Evolutionary conservation across 2,797 vertebrate species (phyloP).

Genomic region (Pagetopsis macropterus): DNA sequence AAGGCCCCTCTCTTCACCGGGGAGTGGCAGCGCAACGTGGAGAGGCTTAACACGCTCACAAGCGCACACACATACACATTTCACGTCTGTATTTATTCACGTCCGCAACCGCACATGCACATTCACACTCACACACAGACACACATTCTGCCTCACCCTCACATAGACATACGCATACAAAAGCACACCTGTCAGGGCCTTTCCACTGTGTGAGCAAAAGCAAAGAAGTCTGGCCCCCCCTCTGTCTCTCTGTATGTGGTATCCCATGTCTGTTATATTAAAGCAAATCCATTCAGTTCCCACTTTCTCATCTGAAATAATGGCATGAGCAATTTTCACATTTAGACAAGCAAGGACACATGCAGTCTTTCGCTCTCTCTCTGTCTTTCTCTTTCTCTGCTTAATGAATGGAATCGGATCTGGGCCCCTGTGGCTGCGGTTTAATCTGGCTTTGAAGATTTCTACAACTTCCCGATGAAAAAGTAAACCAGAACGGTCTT

Average conservation of each 20-base stretch:
- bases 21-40: constrained; percentile 66
- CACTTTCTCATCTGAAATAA: constrained; percentile 86
- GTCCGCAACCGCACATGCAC: constrained; percentile 37
- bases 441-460: constrained; percentile 79
- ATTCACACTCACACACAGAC: constrained; percentile 46
- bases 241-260: constrained; percentile 82
- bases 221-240: constrained; percentile 81
- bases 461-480: constrained; percentile 60
- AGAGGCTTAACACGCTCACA: constrained; percentile 67
- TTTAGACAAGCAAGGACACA: constrained; percentile 78
- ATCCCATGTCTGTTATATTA: constrained; percentile 84
- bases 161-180: constrained; percentile 81
- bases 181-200: constrained; percentile 87
- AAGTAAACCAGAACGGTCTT: constrained; percentile 35
- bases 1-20: constrained; percentile 77
- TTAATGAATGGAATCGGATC: constrained; percentile 78
- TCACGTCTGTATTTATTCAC: constrained; percentile 53
- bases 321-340: constrained; percentile 83
- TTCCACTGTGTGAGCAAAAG: constrained; percentile 87
- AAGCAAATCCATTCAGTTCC: constrained; percentile 84
- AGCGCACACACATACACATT: constrained; percentile 48
- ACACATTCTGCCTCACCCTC: constrained; percentile 77
- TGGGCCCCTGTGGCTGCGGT: constrained; percentile 70
- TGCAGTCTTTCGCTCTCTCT: constrained; percentile 66
- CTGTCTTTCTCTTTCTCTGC: constrained; percentile 52